Base-by-base conservation (phyloP, 2,888 invertebrate genomes). In the Drosophila pseudotakahashii region DNA sequence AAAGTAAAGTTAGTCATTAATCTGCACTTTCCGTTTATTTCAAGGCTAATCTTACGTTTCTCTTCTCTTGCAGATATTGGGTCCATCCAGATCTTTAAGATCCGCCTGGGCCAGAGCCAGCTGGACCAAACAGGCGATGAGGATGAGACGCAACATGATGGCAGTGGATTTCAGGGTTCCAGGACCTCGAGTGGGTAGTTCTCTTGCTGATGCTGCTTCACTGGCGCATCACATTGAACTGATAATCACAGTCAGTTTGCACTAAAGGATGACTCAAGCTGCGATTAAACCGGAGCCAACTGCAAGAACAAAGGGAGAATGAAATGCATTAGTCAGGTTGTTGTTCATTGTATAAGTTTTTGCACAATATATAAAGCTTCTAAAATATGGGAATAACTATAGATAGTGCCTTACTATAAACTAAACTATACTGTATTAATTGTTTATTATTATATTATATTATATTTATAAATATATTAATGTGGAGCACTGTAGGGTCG, bases 51-150 rank as follows among this genome's bases (percentile, higher is more conserved):
- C 95, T 94, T 91, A 96, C 96, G 94, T 93, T 92, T 96, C 96
- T 89, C 96, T 95, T 79, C 94, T 94, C 9, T 95, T 95, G 92
- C 97, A 97, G 70, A 97, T 94, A 92, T 97, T 96, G 30, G 96
- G 95, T 52, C 96, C 97, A 79, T 95, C 90, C 7, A 59, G 77
- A 26, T 82, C 88, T 16, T 73, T 39, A 30, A 77, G 63, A 39
- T 84, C 81, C 7, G 32, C 59, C 47, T 73, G 52, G 16, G 53
- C 57, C 39, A 68, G 57, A 30, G 30, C 37, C 51, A 64, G 45
- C 51, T 59, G 36, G 23, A 59, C 54, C 41, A 72, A 39, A 3
- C 60, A 53, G 45, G 51, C 52, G 14, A 70, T 13, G 39, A 41
- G 66, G 16, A 76, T 76, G n/a, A 75, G 45, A n/a, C 59, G 60